Base-by-base conservation (phyloP, 2,797 vertebrate genomes). In the Sandelia bainsii region DNA sequence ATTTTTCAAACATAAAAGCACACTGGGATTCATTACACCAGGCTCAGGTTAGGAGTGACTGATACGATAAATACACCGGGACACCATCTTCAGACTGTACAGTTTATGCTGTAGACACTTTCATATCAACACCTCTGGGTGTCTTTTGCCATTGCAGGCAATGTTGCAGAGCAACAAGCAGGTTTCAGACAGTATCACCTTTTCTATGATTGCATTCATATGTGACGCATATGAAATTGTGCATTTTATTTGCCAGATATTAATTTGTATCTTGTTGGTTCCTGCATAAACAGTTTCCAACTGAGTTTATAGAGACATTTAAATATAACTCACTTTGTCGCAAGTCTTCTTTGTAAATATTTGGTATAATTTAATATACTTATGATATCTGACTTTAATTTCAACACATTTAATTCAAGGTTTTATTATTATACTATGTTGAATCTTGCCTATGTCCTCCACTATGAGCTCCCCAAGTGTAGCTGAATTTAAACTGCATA, bases 1-100 rank as follows among this genome's bases (percentile, higher is more conserved):
- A 53, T 32, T 50, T 46, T 68, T 79, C 25, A 40, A 12, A 62
- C 49, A 64, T 52, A 44, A 72, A 69, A 69, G 60, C 67, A 49
- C 1, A 8, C 17, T 0, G 5, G 29, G 53, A 57, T 32, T 45
- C 46, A 22, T 32, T 34, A 62, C 7, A 17, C 29, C n/a, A 58
- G 48, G 45, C 50, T 20, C 25, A 12, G 40, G 34, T 50, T 20
- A 49, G 5, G 17, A 59, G 46, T 3, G 22, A 25, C 6, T 52
- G 53, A 60, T 53, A 7, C 9, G 29, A 64, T 19, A 29, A n/a
- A 56, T 40, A 51, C 3, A 27, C 7, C 5, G 20, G 5, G 9
- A 6, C 16, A 1, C 9, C 16, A 0, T 1, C 4, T 8, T 20
- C 10, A 45, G 6, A 17, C 42, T 7, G 7, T 6, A 9, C 7